phyloP scores from a whole-genome alignment of 2,113 vertebrate genomes.

The Boulengeromyrus knoepffleri region DNA sequence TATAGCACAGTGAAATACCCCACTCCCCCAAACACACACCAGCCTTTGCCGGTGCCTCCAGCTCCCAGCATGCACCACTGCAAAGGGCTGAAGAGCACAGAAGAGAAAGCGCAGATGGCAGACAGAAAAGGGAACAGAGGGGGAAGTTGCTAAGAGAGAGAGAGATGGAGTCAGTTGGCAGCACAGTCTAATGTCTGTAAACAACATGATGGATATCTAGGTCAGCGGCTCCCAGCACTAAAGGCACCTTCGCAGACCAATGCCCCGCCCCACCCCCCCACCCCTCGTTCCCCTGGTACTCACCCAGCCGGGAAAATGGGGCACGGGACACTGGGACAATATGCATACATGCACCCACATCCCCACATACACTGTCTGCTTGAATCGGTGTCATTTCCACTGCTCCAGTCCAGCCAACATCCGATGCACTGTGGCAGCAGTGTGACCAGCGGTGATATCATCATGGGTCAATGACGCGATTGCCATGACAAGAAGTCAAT shows the following conservation, averaged over 20 bases:
- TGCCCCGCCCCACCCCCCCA: not conserved
- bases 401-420: not conserved
- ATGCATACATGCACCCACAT: not conserved
- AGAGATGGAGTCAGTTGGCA: not conserved
- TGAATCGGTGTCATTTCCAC: not conserved
- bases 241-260: conserved; percentile 16
- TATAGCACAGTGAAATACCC: not conserved
- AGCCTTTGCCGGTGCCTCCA: not conserved
- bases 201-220: conserved; percentile 16
- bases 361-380: not conserved
- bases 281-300: not conserved
- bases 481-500: not conserved
- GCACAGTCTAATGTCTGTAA: conserved; percentile 3
- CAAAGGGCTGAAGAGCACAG: not conserved
- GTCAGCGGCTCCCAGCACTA: conserved; percentile 13
- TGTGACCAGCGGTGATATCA: not conserved
- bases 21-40: not conserved
- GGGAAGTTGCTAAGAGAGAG: not conserved
- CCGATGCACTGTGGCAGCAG: not conserved
- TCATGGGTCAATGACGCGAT: not conserved
- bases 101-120: not conserved
- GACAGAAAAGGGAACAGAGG: not conserved
- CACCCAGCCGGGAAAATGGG: conserved; percentile 15
- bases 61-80: not conserved
- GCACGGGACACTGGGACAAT: not conserved